These are phyloP conservation scores for Sialis fuliginosa DNA, from an alignment of 2,888 invertebrate species.

Conservation along the genomic window DNA sequence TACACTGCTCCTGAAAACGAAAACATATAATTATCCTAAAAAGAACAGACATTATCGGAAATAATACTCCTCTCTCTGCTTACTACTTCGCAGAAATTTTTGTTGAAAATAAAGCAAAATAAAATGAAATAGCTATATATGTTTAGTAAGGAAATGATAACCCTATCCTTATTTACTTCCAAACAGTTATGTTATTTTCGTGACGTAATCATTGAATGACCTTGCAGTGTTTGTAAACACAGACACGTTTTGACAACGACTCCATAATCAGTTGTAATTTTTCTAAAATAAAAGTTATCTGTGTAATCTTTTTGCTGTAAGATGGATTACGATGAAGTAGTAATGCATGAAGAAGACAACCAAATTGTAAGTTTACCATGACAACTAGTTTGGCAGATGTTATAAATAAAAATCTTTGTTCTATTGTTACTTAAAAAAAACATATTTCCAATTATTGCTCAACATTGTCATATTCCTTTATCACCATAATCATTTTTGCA, in stretches of 20 bases:
- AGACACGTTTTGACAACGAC: constrained; percentile 32
- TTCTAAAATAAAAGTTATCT: not conserved
- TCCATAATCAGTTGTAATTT: not conserved
- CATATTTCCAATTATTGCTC: not conserved
- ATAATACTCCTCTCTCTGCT: too few species aligned
- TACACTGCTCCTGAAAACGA: too few species aligned
- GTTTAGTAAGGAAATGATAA: too few species aligned
- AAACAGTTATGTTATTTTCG: too few species aligned
- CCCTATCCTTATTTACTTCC: too few species aligned
- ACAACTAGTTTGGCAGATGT: constrained; percentile 9
- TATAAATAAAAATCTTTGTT: not conserved
- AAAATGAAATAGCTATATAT: too few species aligned
- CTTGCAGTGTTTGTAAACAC: constrained; percentile 66
- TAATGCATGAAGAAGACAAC: constrained; percentile 41
- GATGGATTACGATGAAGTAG: constrained; percentile 43
- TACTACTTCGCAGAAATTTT: too few species aligned
- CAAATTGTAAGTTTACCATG: constrained; percentile 32
- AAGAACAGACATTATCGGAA: too few species aligned
- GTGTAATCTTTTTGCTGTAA: constrained; percentile 7
- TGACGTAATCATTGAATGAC: constrained; percentile 32
- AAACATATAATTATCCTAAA: too few species aligned
- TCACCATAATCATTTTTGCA: not conserved
- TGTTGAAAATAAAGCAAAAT: too few species aligned
- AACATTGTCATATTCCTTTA: not conserved
- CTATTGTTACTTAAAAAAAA: not conserved